A percentile compares a stretch with the other conserved stretches of the same genome.
Evolutionary conservation across 1,140 invertebrate genomes (phyloP).

Genomic region (Oncopodura yosiiana): DNA sequence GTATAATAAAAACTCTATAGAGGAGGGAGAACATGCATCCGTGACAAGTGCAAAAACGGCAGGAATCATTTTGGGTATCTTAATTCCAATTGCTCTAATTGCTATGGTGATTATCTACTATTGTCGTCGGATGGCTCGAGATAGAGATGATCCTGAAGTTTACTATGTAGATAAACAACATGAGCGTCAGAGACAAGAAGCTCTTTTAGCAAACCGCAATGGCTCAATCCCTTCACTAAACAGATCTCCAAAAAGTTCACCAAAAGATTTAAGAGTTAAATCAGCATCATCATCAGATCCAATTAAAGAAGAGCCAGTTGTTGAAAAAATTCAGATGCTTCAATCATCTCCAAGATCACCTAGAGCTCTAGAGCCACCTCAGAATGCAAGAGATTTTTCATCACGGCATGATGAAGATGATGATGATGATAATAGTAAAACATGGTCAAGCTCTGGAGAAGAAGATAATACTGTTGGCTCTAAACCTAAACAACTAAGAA

Average conservation of each 20-base stretch:
- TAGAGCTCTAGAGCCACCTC: background rate
- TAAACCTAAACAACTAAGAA: background rate
- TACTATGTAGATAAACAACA: background rate
- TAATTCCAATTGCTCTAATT: slow-evolving; percentile 46
- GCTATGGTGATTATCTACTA: slow-evolving; percentile 34
- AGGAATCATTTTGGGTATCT: slow-evolving; percentile 42
- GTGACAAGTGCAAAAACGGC: slow-evolving; percentile 39
- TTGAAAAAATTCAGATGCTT: background rate
- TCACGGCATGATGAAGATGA: background rate
- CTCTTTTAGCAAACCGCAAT: background rate
- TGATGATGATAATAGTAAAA: background rate
- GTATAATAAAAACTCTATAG: slow-evolving; percentile 12
- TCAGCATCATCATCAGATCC: too few relatives aligned
- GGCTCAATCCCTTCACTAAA: too few relatives aligned
- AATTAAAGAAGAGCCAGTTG: background rate
- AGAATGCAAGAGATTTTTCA: background rate
- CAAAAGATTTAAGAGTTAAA: too few relatives aligned
- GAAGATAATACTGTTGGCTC: background rate
- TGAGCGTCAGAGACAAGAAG: background rate
- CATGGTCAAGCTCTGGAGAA: background rate
- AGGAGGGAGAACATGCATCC: slow-evolving; percentile 37
- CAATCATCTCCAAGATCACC: background rate
- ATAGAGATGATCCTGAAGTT: background rate
- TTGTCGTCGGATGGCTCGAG: slow-evolving; percentile 1
- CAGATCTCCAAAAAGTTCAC: too few relatives aligned